Conservation (phyloP, 2,888 invertebrate genomes). For the Xestoiulus laeticollis region DNA sequence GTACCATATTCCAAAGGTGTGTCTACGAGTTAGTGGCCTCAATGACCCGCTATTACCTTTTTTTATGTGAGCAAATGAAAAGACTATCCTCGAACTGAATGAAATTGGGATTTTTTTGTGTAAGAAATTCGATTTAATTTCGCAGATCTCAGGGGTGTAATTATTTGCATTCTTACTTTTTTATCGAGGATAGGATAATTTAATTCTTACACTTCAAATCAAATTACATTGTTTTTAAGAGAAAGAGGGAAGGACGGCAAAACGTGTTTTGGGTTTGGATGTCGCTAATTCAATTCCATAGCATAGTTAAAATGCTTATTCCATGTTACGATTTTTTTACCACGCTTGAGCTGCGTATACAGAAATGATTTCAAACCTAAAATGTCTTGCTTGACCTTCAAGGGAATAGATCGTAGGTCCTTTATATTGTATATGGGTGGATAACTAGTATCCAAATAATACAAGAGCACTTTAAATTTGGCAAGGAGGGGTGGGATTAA, state of each 20-base stretch:
- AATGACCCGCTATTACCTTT: not conserved
- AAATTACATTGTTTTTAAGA: slow-evolving; percentile 39
- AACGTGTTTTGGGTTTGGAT: slow-evolving; percentile 8
- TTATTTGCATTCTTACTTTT: slow-evolving; percentile 39
- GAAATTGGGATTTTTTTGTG: slow-evolving; percentile 22
- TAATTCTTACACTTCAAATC: slow-evolving; percentile 24
- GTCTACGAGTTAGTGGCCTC: not conserved
- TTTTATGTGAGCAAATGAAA: not conserved
- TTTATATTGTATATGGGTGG: not conserved
- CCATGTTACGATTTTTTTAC: not conserved
- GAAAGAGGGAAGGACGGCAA: slow-evolving; percentile 18
- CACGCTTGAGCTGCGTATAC: not conserved
- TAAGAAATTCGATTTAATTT: slow-evolving; percentile 16
- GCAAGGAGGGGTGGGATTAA: not conserved
- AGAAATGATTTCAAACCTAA: not conserved
- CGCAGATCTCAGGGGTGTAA: slow-evolving; percentile 4
- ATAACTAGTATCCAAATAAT: not conserved
- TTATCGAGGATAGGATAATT: not conserved
- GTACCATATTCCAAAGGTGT: not conserved
- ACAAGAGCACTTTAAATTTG: not conserved
- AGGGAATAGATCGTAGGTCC: not conserved
- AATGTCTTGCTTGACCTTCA: not conserved
- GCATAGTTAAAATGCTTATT: not conserved
- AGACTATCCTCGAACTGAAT: not conserved
- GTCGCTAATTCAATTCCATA: not conserved